Base-by-base conservation (phyloP, 2,888 invertebrate species). In the Yponomeuta plumbellus region DNA sequence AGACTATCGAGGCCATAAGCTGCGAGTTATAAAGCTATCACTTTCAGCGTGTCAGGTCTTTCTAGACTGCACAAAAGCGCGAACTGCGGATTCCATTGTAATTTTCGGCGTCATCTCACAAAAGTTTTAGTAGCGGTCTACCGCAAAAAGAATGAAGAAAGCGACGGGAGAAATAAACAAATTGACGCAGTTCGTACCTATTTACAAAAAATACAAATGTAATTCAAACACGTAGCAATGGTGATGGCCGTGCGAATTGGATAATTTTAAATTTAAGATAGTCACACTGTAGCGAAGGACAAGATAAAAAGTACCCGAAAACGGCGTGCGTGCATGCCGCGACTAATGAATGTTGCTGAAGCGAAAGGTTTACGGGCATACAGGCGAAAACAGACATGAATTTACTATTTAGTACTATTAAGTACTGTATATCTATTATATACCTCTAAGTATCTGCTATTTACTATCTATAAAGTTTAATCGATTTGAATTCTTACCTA, bases 111-210 rank as follows among this genome's bases (percentile, higher is more conserved):
- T 40, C 26, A 34, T 10, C 20, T 6, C 39, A 34, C 20, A 34
- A 62, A 62, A 62, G 20, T 59, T 34, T 62, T 62, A 20, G 62
- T 39, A 62, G 39, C 62, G 62, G 39, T 62, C 62, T 62, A 20
- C 20, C 26, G 39, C 61, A 61, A 62, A 62, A 39, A 39, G 62
- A 62, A 39, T 52, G 17, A 17, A 17, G 44, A 52, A 52, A 17
- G 44, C 44, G 17, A 44, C 44, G 44, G 5, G 44, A 52, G 17
- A 52, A 52, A 52, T 52, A 52, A 52, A 52, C 44, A 52, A 52
- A 52, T 52, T 52, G 44, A 52, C 13, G 44, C 44, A 52, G 44
- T 17, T 52, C 44, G 44, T 52, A 17, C 34, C 34, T 34, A 34
- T 10, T 26, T 34, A 34, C 34, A 8, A 6, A 34, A 34, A 34